Conservation (phyloP, 37 sponge, comb jelly and placozoan species). For the Eunapius fragilis region DNA sequence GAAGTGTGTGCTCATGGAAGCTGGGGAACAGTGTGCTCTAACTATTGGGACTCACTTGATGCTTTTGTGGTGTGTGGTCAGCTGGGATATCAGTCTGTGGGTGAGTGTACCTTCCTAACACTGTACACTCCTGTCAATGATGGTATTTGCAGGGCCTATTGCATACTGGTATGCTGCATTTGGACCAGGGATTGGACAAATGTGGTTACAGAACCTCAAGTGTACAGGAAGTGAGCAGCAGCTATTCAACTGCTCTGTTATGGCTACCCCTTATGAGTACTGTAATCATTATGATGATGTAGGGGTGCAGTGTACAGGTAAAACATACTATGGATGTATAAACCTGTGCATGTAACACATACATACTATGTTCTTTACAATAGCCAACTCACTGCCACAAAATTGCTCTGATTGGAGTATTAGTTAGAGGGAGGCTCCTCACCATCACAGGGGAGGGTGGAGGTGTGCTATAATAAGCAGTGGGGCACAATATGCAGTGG, state of each 20-base stretch:
- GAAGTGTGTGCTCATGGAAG: conserved; percentile 23
- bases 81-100: conserved; percentile 7
- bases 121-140: no score
- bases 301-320: conserved; percentile 2
- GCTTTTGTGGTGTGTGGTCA: conserved; percentile 47
- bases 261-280: neutral
- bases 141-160: no score
- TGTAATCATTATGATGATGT: conserved; percentile 8
- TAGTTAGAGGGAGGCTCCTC: neutral
- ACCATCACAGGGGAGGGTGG: neutral
- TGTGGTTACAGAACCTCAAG: neutral
- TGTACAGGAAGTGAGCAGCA: neutral
- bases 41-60: conserved; percentile 38
- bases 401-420: neutral
- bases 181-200: conserved; percentile 1
- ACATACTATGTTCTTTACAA: neutral
- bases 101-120: neutral
- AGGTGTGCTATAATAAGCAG: neutral
- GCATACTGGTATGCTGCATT: neutral
- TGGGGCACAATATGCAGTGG: neutral
- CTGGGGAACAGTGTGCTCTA: conserved; percentile 52
- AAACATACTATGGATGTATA: neutral
- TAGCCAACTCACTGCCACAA: neutral
- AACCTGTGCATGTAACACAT: no score
- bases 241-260: neutral